phyloP scores from a whole-genome alignment of 2,113 vertebrate genomes.

The Podarcis cretensis region DNA sequence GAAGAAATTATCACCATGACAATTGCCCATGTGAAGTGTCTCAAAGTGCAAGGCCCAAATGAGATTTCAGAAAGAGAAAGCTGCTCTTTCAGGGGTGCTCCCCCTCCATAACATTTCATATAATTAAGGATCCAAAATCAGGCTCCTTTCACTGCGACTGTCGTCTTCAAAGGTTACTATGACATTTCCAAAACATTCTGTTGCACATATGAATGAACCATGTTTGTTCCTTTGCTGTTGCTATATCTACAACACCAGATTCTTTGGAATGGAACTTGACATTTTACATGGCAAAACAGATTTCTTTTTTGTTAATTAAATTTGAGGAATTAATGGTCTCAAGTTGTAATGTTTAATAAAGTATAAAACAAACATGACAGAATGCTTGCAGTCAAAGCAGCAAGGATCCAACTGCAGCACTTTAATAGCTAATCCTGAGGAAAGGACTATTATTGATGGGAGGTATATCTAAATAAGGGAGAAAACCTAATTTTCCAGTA shows the following conservation, averaged over 20 bases:
- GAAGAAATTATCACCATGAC: background rate
- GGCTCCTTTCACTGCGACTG: conserved; percentile 40
- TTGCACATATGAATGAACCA: conserved; percentile 69
- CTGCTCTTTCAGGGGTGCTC: background rate
- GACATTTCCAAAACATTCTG: conserved; percentile 72
- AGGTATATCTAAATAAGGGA: background rate
- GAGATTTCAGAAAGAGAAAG: background rate
- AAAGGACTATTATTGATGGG: background rate
- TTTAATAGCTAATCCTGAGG: background rate
- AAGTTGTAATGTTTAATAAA: conserved; percentile 28
- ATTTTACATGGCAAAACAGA: conserved; percentile 55
- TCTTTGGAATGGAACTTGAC: conserved; percentile 60
- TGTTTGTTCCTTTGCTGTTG: conserved; percentile 47
- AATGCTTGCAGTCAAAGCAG: background rate
- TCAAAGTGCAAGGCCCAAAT: background rate
- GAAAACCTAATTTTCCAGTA: background rate
- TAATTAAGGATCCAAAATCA: conserved; percentile 52
- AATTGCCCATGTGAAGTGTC: background rate
- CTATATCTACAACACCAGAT: conserved; percentile 13
- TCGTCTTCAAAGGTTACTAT: conserved; percentile 76
- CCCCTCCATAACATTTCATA: background rate
- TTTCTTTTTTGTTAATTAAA: conserved; percentile 11
- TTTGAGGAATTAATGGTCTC: conserved; percentile 8
- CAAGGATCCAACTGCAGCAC: background rate
- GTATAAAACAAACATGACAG: conserved; percentile 17